Base-by-base conservation (phyloP, 2,888 invertebrate genomes). In the Julus scandinavius region DNA sequence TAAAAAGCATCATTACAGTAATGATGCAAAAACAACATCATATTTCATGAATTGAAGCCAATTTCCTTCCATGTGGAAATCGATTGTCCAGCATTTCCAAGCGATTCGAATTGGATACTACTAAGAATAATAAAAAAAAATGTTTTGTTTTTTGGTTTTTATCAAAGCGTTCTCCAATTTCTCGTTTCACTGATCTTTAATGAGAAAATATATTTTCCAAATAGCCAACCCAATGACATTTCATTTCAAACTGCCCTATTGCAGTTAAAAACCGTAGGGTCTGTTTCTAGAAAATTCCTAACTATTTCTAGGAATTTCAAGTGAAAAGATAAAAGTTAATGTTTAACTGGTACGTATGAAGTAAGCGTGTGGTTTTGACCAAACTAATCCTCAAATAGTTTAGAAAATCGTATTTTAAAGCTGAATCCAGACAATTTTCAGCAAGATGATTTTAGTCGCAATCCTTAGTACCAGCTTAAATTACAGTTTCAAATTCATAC, bases 131-230 rank as follows among this genome's bases (percentile, higher is more conserved):
- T 29, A 7, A 9, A 49, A 6, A 17, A n/a, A 2, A 29, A 29
- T 72, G n/a, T 9, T 72, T n/a, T 72, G 17, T 72, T 72, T 58
- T 17, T 58, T 58, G 17, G 58, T 58, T n/a, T 72, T 72, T 29
- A 72, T 63, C n/a, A 63, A 72, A 72, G 7, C 72, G 72, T 72
- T 9, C 9, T 6, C 72, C 72, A 72, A 72, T 72, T 72, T 72
- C 72, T 72, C 20, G 72, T 29, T 72, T 72, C 72, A 72, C 9
- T 29, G 72, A 72, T 72, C 72, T 29, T 72, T 72, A 72, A 72
- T 72, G 29, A 72, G 72, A 29, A 72, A 72, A 72, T 72, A 15
- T 58, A 9, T 72, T 72, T 9, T 29, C 15, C 29, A 17, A 72
- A 20, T 72, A 72, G 29, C 72, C 72, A 72, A 72, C 9, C 72